A percentile compares a stretch with the other conserved stretches of the same genome.
These are phyloP conservation scores for Parapristionchus giblindavisi DNA, from an alignment of 2,888 invertebrate genomes.

Conservation along the genomic window DNA sequence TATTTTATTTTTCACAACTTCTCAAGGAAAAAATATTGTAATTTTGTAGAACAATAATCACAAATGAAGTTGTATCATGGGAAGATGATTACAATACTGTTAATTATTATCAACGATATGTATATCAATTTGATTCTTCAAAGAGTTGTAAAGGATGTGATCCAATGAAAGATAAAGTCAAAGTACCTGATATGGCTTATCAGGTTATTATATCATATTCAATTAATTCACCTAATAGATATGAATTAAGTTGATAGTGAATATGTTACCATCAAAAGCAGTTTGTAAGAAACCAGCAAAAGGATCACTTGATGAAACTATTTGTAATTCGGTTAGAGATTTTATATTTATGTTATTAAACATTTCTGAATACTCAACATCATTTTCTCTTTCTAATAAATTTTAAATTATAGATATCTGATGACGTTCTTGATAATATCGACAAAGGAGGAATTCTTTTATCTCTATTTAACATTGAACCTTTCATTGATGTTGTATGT, in stretches of 20 bases:
- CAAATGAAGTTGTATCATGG: slow-evolving; percentile 47
- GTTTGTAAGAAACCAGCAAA: slow-evolving; percentile 14
- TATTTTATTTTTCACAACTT: too few species aligned
- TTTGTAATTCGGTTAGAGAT: not conserved
- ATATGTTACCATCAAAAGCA: slow-evolving; percentile 24
- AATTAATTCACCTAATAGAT: not conserved
- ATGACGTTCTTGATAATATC: slow-evolving; percentile 16
- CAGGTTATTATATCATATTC: not conserved
- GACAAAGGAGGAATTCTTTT: slow-evolving; percentile 47
- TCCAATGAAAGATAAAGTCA: slow-evolving; percentile 52
- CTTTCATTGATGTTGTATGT: slow-evolving; percentile 52
- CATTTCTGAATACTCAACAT: not conserved
- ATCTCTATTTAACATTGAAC: slow-evolving; percentile 49
- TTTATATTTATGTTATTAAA: too few species aligned
- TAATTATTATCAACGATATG: slow-evolving; percentile 46
- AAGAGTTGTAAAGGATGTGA: slow-evolving; percentile 46
- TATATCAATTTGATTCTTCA: not conserved
- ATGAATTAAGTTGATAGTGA: slow-evolving; percentile 22
- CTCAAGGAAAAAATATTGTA: too few species aligned
- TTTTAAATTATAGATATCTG: not conserved
- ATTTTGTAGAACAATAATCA: slow-evolving; percentile 50
- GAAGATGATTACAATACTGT: slow-evolving; percentile 47
- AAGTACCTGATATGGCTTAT: slow-evolving; percentile 56
- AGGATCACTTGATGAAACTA: slow-evolving; percentile 14
- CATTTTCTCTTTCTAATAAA: not conserved